phyloP scores from a whole-genome alignment of 1,140 invertebrate genomes.

The Periplaneta americana region DNA sequence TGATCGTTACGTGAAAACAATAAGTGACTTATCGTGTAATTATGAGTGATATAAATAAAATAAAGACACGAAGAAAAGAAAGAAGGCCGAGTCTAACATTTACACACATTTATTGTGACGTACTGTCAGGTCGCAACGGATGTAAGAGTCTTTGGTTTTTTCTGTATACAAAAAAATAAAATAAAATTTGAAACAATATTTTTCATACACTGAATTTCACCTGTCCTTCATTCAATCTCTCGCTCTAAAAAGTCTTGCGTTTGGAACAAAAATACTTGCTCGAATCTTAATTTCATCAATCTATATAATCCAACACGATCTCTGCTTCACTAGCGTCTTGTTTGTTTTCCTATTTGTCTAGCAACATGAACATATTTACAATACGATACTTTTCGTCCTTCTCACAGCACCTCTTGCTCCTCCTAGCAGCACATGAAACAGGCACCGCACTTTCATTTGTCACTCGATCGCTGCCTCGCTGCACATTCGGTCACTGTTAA shows the following conservation, averaged over 20 bases:
- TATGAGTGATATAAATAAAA: not conserved
- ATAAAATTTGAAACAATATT: not conserved
- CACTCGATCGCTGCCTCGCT: not conserved
- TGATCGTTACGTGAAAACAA: too few relatives aligned
- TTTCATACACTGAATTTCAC: not conserved
- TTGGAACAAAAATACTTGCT: not conserved
- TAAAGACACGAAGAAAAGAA: too few relatives aligned
- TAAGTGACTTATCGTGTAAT: not conserved
- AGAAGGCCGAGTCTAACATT: not conserved
- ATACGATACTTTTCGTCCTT: too few relatives aligned
- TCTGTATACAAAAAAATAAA: slow-evolving; percentile 11
- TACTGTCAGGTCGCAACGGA: not conserved
- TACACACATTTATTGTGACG: not conserved
- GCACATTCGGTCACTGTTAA: too few relatives aligned
- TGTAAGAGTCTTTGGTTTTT: slow-evolving; percentile 7
- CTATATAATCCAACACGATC: too few relatives aligned
- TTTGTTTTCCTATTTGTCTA: too few relatives aligned
- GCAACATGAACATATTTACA: too few relatives aligned
- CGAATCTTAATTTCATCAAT: not conserved
- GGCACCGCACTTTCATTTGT: not conserved
- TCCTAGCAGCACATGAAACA: not conserved
- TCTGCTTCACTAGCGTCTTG: too few relatives aligned
- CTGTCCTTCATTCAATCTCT: not conserved
- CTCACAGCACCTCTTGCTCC: too few relatives aligned
- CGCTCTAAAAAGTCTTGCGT: not conserved